A percentile compares a stretch with the other conserved stretches of the same genome.
phyloP scores from a whole-genome alignment of 2,888 invertebrate genomes.

The Camptogramma bilineatum region DNA sequence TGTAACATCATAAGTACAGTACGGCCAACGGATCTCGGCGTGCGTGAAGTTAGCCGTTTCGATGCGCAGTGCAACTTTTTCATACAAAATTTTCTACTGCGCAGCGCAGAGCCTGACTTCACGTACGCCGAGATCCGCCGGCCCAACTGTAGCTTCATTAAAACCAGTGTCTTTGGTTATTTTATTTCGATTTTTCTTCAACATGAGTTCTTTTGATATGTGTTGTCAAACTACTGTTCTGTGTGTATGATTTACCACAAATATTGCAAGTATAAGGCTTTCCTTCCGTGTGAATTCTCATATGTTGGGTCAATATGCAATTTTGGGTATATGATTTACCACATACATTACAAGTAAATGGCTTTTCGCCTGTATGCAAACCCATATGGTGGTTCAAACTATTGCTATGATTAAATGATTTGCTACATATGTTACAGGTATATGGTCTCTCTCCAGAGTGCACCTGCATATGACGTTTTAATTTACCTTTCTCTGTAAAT shows the following conservation, averaged over 20 bases:
- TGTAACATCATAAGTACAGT: too few relatives aligned
- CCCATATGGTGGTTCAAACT: slow-evolving; percentile 23
- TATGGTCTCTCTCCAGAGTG: slow-evolving; percentile 25
- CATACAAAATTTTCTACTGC: too few relatives aligned
- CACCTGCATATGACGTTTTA: slow-evolving; percentile 25
- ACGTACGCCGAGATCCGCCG: too few relatives aligned
- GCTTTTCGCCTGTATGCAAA: slow-evolving; percentile 28
- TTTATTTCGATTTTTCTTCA: slow-evolving; percentile 19
- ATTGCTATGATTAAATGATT: slow-evolving; percentile 22
- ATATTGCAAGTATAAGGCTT: slow-evolving; percentile 25
- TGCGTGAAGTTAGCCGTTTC: too few relatives aligned
- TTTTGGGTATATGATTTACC: slow-evolving; percentile 28
- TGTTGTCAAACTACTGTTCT: slow-evolving; percentile 22
- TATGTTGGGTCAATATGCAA: slow-evolving; percentile 22
- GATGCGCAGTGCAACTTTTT: too few relatives aligned
- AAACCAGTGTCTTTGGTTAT: background rate
- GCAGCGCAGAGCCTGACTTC: too few relatives aligned
- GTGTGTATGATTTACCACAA: slow-evolving; percentile 24
- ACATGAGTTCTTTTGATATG: slow-evolving; percentile 21
- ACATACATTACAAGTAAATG: slow-evolving; percentile 24
- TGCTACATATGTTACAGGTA: slow-evolving; percentile 24
- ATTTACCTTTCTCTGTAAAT: slow-evolving; percentile 21
- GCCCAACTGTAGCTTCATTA: too few relatives aligned
- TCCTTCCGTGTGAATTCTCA: slow-evolving; percentile 29
- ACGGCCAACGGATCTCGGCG: too few relatives aligned